Evolutionary conservation across 2,888 invertebrate species (phyloP).

Genomic region (Clanis bilineata): DNA sequence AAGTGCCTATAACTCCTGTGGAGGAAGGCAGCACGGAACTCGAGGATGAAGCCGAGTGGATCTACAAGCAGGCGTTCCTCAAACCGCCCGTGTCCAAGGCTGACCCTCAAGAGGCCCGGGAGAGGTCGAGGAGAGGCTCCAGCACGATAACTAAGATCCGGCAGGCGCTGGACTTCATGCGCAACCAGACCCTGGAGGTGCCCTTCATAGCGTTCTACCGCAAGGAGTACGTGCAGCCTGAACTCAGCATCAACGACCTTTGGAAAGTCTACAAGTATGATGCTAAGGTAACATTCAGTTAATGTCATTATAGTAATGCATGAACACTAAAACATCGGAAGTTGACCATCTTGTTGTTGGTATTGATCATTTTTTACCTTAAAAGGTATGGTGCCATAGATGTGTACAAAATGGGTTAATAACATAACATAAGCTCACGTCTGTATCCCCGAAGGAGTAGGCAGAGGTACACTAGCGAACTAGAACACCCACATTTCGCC

Average conservation of each 20-base stretch:
- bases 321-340: too few species aligned
- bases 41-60: slow-evolving; percentile 98
- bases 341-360: too few species aligned
- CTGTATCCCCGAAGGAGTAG: too few species aligned
- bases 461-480: too few species aligned
- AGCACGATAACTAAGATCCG: slow-evolving; percentile 93
- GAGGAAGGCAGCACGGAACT: slow-evolving; percentile 93
- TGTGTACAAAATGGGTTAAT: too few species aligned
- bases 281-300: slow-evolving; percentile 85
- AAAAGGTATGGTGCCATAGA: too few species aligned
- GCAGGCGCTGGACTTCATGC: slow-evolving; percentile 96
- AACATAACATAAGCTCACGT: too few species aligned
- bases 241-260: slow-evolving; percentile 95
- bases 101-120: slow-evolving; percentile 82
- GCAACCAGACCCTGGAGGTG: slow-evolving; percentile 97
- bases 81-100: slow-evolving; percentile 91
- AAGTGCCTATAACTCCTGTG: slow-evolving; percentile 92
- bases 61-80: slow-evolving; percentile 96
- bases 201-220: slow-evolving; percentile 99
- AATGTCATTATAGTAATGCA: background rate
- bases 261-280: slow-evolving; percentile 99
- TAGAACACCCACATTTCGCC: too few species aligned
- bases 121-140: slow-evolving; percentile 79
- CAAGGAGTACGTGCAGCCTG: slow-evolving; percentile 98
- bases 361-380: too few species aligned